These are phyloP conservation scores for Amphipoea lucens DNA, from an alignment of 2,888 invertebrate species.

Conservation along the genomic window DNA sequence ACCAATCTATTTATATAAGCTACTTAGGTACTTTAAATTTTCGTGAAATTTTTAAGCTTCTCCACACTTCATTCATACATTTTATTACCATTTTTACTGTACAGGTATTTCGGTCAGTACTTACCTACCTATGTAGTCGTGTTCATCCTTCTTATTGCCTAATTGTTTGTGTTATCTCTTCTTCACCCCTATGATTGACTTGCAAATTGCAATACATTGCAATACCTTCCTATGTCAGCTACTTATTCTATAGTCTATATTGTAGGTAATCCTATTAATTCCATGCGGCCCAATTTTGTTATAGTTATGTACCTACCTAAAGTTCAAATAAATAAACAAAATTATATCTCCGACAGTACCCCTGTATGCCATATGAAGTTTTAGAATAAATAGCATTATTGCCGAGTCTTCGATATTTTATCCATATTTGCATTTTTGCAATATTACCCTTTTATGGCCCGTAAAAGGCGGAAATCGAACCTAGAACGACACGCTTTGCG, in stretches of 20 bases:
- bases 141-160: background rate
- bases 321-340: no score
- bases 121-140: no score
- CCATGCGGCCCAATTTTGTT: background rate
- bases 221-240: background rate
- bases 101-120: background rate
- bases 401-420: no score
- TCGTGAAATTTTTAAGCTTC: background rate
- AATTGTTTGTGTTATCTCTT: background rate
- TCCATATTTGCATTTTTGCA: no score
- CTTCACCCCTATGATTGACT: background rate
- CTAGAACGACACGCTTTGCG: background rate
- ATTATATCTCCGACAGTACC: no score
- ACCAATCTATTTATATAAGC: no score
- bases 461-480: background rate
- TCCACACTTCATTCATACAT: background rate
- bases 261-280: no score
- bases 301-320: no score
- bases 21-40: no score
- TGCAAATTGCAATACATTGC: background rate
- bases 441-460: background rate
- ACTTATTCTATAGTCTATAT: no score
- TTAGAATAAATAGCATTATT: no score
- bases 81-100: background rate
- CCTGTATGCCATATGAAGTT: no score